These are phyloP conservation scores for Hippocampus barbouri DNA, from an alignment of 2,113 vertebrate species.

Conservation along the genomic window DNA sequence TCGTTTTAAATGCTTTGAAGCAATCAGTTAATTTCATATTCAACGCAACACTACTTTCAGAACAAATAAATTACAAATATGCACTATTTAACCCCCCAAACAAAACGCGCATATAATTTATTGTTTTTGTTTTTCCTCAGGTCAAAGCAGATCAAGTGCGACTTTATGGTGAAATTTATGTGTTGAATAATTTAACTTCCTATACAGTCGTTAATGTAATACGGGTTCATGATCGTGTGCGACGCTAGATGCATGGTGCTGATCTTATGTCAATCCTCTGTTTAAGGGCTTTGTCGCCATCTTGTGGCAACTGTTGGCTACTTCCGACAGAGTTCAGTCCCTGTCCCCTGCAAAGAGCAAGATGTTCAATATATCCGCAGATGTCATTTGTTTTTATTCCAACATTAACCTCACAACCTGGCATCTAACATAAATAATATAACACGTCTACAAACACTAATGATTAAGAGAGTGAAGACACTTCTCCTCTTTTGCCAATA, in stretches of 20 bases:
- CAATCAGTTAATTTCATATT: conserved; percentile 9
- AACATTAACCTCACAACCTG: not conserved
- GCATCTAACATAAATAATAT: not conserved
- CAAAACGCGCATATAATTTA: conserved; percentile 16
- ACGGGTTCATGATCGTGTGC: not conserved
- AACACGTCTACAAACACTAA: not conserved
- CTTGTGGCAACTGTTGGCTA: not conserved
- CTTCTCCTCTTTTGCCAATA: not conserved
- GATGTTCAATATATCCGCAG: conserved; percentile 35
- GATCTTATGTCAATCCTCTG: not conserved
- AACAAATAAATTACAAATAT: conserved; percentile 63
- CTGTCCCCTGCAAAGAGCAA: not conserved
- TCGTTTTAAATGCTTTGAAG: conserved; percentile 11
- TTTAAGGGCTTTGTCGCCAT: not conserved
- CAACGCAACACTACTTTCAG: conserved; percentile 23
- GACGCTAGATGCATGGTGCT: not conserved
- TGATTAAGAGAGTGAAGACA: not conserved
- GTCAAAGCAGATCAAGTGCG: not conserved
- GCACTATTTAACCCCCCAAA: conserved; percentile 34
- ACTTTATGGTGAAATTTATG: not conserved
- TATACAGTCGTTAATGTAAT: not conserved
- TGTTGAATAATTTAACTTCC: not conserved
- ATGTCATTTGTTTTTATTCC: conserved; percentile 31
- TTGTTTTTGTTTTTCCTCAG: not conserved
- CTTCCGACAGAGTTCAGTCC: not conserved